These are phyloP conservation scores for Sinopyrophorus schimmeli DNA, from an alignment of 2,888 invertebrate genomes.

Conservation along the genomic window DNA sequence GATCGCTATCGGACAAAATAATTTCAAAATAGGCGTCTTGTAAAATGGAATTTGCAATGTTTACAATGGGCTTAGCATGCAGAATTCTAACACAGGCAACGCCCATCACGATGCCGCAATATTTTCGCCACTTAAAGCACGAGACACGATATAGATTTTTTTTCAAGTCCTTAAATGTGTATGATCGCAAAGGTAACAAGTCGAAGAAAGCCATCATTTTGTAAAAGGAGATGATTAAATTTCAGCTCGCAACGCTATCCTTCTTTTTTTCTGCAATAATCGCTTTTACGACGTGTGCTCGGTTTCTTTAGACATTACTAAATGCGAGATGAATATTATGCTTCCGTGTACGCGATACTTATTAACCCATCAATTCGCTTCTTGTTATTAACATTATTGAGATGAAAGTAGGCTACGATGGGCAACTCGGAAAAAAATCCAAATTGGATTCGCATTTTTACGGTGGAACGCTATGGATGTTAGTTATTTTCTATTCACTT, in stretches of 20 bases:
- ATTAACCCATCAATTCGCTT: slow-evolving; percentile 24
- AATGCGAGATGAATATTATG: slow-evolving; percentile 10
- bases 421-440: slow-evolving; percentile 13
- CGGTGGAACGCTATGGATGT: slow-evolving; percentile 12
- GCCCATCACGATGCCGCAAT: slow-evolving; percentile 38
- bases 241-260: not conserved
- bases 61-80: slow-evolving; percentile 38
- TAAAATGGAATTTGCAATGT: slow-evolving; percentile 24
- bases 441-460: slow-evolving; percentile 19
- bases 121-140: slow-evolving; percentile 26
- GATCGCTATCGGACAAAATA: slow-evolving; percentile 28
- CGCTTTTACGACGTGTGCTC: slow-evolving; percentile 11
- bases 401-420: slow-evolving; percentile 27
- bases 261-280: slow-evolving; percentile 1
- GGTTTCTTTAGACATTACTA: slow-evolving; percentile 7
- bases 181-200: slow-evolving; percentile 18
- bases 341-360: slow-evolving; percentile 23
- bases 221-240: not conserved
- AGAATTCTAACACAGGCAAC: slow-evolving; percentile 38
- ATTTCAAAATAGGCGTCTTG: slow-evolving; percentile 25
- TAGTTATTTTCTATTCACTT: slow-evolving; percentile 17
- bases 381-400: slow-evolving; percentile 26
- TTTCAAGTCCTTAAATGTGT: slow-evolving; percentile 26
- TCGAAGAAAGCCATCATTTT: slow-evolving; percentile 20
- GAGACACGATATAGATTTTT: slow-evolving; percentile 32